Conservation (phyloP, 2,113 vertebrate genomes). For the Sinocyclocheilus anophthalmus region DNA sequence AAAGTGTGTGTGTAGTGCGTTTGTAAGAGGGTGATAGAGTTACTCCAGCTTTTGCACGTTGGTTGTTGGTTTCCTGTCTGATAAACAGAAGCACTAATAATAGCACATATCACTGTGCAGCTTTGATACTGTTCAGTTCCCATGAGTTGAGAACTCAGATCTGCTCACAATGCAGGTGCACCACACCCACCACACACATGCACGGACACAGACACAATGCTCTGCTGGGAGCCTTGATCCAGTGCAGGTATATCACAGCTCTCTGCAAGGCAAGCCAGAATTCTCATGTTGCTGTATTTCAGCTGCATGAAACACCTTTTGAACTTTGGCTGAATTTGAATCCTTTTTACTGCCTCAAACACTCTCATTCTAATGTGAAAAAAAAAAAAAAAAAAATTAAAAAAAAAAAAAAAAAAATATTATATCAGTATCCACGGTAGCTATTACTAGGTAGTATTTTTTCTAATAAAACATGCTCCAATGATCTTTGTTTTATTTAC, state of each 20-base stretch:
- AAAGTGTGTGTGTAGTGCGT: slow-evolving; percentile 41
- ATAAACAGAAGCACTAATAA: slow-evolving; percentile 58
- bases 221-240: background rate
- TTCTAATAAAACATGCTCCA: too few species aligned
- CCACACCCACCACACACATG: slow-evolving; percentile 49
- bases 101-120: slow-evolving; percentile 39
- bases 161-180: slow-evolving; percentile 54
- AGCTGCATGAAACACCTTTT: background rate
- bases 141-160: slow-evolving; percentile 48
- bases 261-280: background rate
- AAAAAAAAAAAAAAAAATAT: too few species aligned
- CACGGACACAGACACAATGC: slow-evolving; percentile 25
- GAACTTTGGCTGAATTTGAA: background rate
- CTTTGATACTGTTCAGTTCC: slow-evolving; percentile 51
- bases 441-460: too few species aligned
- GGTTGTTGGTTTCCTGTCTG: slow-evolving; percentile 56
- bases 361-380: background rate
- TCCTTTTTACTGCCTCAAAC: background rate
- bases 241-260: background rate
- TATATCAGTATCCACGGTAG: background rate
- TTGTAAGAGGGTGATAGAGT: slow-evolving; percentile 43
- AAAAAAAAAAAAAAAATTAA: too few species aligned
- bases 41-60: slow-evolving; percentile 38
- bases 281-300: background rate
- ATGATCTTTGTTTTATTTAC: too few species aligned